Evolutionary conservation across 2,797 vertebrate species (phyloP).

Genomic region (Ciconia nigra): DNA sequence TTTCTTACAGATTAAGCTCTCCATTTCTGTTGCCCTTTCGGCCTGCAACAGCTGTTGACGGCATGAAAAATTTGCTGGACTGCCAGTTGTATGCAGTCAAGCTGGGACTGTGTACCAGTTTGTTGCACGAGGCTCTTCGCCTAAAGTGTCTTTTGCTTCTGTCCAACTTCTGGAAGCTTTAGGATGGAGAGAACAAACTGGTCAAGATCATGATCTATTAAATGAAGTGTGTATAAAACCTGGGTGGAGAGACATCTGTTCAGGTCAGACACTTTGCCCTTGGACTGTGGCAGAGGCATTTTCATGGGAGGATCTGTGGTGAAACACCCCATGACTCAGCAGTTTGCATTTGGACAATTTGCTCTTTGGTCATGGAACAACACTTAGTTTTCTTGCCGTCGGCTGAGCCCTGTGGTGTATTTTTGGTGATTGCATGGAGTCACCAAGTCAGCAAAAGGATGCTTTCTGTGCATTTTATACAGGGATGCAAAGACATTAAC

Average conservation of each 20-base stretch:
- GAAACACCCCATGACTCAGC: accelerated
- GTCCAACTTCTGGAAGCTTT: background rate
- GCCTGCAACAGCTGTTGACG: background rate
- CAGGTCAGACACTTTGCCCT: background rate
- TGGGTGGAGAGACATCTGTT: background rate
- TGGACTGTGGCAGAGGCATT: accelerated
- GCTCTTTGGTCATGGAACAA: background rate
- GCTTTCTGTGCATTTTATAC: background rate
- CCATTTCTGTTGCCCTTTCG: background rate
- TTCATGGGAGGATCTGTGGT: background rate
- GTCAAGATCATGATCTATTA: background rate
- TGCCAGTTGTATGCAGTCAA: too few species aligned
- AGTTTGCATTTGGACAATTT: background rate
- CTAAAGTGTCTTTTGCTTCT: background rate
- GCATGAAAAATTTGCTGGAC: background rate
- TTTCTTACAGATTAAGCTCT: background rate
- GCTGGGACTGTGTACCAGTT: background rate
- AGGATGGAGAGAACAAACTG: background rate
- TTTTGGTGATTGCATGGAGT: accelerated
- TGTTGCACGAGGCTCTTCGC: background rate
- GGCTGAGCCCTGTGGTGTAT: accelerated
- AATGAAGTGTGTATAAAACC: accelerated
- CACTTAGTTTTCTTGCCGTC: background rate
- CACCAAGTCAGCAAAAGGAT: background rate
- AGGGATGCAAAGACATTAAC: background rate